Percentiles rank a stretch among this genome's conserved stretches.
Conservation (phyloP, 2,888 invertebrate genomes). For the Tolmerus cingulatus region DNA sequence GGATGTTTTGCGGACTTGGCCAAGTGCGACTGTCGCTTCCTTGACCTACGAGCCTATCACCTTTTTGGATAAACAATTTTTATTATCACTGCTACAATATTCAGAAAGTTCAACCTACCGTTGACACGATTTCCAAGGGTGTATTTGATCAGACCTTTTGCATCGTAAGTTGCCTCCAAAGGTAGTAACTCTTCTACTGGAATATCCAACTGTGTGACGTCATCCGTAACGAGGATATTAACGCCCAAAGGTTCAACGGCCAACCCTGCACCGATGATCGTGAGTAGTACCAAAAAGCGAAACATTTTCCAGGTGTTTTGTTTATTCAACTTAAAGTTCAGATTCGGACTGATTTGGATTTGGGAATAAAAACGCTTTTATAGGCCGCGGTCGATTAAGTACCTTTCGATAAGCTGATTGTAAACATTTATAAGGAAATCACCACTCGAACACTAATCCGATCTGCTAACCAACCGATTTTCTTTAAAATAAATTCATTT, state of each 20-base stretch:
- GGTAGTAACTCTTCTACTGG: background rate
- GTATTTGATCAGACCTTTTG: background rate
- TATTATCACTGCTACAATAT: background rate
- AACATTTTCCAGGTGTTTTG: background rate
- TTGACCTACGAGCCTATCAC: slow-evolving; percentile 49
- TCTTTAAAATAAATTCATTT: too few relatives aligned
- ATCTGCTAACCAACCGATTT: too few relatives aligned
- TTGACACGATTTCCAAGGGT: background rate
- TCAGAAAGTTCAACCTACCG: background rate
- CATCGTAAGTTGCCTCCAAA: background rate
- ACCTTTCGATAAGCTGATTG: background rate
- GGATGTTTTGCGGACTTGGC: slow-evolving; percentile 47
- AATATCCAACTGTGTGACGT: background rate
- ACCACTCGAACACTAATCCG: background rate
- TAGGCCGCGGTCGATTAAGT: background rate
- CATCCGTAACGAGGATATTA: background rate
- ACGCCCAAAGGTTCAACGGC: background rate
- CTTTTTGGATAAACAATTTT: slow-evolving; percentile 7
- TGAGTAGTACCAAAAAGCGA: background rate
- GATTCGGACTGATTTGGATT: background rate
- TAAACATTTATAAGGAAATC: background rate
- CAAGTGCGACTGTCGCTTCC: slow-evolving; percentile 44
- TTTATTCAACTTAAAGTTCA: background rate
- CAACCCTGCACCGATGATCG: background rate
- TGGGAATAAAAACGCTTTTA: background rate